Evolutionary conservation across 37 sponge, comb jelly and placozoan species (phyloP).

Genomic region (Hexactinellida sp.): DNA sequence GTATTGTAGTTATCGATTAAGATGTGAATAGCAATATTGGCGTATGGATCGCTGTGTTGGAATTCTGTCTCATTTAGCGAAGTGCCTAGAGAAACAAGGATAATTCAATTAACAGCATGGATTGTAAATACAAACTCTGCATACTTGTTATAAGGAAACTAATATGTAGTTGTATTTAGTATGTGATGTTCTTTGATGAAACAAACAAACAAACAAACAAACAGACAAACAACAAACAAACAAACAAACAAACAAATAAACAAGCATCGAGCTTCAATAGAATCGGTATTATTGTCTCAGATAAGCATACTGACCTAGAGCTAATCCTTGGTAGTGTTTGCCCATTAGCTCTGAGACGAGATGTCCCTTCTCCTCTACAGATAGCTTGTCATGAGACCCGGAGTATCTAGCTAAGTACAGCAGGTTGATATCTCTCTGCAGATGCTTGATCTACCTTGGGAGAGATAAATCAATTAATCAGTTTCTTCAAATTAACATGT

Average conservation of each 20-base stretch:
- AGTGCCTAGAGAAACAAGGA: not conserved
- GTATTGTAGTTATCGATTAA: not conserved
- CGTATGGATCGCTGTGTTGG: constrained; percentile 2
- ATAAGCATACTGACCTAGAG: not conserved
- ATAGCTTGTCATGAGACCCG: not conserved
- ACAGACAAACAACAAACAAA: too few species aligned
- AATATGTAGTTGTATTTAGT: too few species aligned
- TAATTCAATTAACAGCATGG: too few species aligned
- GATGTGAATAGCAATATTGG: not conserved
- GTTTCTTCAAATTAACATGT: not conserved
- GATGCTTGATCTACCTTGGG: constrained; percentile 1
- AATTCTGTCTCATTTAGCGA: not conserved
- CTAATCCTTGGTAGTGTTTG: not conserved
- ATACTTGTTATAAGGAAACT: too few species aligned
- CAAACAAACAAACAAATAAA: too few species aligned
- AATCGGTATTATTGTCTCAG: too few species aligned
- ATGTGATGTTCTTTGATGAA: too few species aligned
- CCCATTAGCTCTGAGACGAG: not conserved
- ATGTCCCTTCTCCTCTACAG: not conserved
- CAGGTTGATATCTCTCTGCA: constrained; percentile 1
- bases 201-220: too few species aligned
- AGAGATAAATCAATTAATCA: not conserved
- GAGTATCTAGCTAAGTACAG: not conserved
- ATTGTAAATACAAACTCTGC: too few species aligned
- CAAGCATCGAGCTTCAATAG: too few species aligned